These are phyloP conservation scores for Brachypodius melanocephalos DNA, from an alignment of 2,113 vertebrate species.

Conservation along the genomic window DNA sequence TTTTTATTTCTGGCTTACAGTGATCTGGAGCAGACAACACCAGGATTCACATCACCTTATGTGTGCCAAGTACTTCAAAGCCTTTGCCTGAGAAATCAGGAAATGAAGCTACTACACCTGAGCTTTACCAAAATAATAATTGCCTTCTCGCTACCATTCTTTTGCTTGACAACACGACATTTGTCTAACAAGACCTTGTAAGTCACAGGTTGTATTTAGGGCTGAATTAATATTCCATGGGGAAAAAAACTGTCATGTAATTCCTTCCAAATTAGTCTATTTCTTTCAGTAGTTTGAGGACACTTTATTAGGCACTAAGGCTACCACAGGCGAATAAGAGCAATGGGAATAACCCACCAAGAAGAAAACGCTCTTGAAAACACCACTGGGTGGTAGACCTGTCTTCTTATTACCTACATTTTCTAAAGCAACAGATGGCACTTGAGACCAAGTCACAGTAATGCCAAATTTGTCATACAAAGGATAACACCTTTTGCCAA, in stretches of 20 bases:
- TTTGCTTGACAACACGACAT: rapidly evolving
- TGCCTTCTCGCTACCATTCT: background rate
- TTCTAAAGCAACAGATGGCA: background rate
- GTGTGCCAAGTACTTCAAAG: background rate
- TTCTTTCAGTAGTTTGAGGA: background rate
- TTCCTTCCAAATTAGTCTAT: background rate
- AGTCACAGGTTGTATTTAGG: background rate
- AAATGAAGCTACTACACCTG: background rate
- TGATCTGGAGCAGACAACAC: background rate
- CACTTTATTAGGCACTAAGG: background rate
- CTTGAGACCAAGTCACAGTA: background rate
- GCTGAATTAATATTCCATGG: background rate
- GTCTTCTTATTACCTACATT: background rate
- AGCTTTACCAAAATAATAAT: background rate
- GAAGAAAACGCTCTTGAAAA: background rate
- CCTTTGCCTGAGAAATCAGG: background rate
- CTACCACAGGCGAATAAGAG: background rate
- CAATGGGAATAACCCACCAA: background rate
- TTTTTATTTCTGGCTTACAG: background rate
- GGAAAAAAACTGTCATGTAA: background rate
- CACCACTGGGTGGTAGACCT: background rate
- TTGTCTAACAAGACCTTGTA: background rate
- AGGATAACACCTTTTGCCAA: background rate
- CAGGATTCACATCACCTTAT: background rate
- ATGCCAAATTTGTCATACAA: background rate